Conservation (phyloP, 1,140 invertebrate species). For the Drosophila arawakana region DNA sequence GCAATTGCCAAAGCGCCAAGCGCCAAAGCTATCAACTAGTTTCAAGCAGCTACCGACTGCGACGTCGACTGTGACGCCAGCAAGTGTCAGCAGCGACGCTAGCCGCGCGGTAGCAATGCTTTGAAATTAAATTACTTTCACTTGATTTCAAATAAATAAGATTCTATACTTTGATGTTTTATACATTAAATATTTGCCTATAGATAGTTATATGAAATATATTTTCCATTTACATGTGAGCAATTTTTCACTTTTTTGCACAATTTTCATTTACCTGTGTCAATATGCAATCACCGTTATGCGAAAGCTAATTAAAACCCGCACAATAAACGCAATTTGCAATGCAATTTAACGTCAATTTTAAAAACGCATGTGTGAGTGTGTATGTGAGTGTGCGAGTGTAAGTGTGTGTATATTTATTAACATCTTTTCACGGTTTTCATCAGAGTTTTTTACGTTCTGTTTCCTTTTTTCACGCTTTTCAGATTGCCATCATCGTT, state of each 20-base stretch:
- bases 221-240: slow-evolving; percentile 1
- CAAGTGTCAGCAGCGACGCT: background rate
- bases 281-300: slow-evolving; percentile 37
- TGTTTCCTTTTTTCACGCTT: slow-evolving; percentile 7
- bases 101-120: background rate
- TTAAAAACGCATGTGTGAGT: slow-evolving; percentile 24
- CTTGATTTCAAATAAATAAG: background rate
- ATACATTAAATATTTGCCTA: too few relatives aligned
- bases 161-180: background rate
- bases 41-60: slow-evolving; percentile 10
- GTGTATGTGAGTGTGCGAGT: background rate
- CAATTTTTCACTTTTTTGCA: slow-evolving; percentile 17
- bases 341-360: slow-evolving; percentile 54
- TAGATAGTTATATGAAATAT: background rate
- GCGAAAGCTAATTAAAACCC: slow-evolving; percentile 58
- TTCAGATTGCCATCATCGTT: slow-evolving; percentile 35
- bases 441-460: background rate
- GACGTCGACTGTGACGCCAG: background rate
- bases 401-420: background rate
- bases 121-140: slow-evolving; percentile 2
- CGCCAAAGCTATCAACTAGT: slow-evolving; percentile 39
- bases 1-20: slow-evolving; percentile 20
- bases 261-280: slow-evolving; percentile 4
- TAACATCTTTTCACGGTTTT: background rate
- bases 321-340: slow-evolving; percentile 60